These are phyloP conservation scores for Augochlora pura DNA, from an alignment of 1,140 invertebrate genomes.

Conservation along the genomic window DNA sequence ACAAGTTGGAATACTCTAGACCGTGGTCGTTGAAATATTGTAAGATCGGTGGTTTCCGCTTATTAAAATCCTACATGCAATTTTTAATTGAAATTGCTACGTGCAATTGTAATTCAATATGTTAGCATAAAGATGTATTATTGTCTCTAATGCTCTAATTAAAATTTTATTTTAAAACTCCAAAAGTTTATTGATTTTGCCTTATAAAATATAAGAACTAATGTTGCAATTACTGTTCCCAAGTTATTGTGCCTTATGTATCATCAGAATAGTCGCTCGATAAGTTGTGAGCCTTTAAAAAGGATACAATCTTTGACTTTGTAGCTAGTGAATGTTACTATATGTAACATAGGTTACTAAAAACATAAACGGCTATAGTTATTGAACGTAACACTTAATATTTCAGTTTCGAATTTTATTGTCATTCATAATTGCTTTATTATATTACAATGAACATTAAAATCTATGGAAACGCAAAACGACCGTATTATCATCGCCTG, in stretches of 20 bases:
- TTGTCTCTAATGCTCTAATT: conserved; percentile 19
- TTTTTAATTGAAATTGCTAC: conserved; percentile 21
- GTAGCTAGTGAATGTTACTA: too few species aligned
- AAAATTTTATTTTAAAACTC: conserved; percentile 29
- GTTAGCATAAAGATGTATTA: conserved; percentile 1
- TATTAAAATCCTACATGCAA: neutral
- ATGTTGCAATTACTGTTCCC: too few species aligned
- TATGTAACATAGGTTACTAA: too few species aligned
- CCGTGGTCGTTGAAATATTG: too few species aligned
- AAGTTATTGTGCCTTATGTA: too few species aligned
- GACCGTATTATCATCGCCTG: neutral
- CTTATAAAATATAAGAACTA: neutral
- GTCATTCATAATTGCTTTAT: neutral
- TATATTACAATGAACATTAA: conserved; percentile 3
- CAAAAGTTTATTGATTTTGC: neutral
- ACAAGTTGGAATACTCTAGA: too few species aligned
- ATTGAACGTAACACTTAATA: too few species aligned
- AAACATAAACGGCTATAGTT: too few species aligned
- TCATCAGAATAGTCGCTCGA: too few species aligned
- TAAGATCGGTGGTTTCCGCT: too few species aligned
- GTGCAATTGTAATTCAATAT: conserved; percentile 6
- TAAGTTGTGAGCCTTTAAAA: too few species aligned
- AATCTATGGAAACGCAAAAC: neutral
- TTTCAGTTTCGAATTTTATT: conserved; percentile 9
- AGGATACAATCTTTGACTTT: too few species aligned